These are phyloP conservation scores for Ceramica pisi DNA, from an alignment of 2,888 invertebrate species.

Conservation along the genomic window DNA sequence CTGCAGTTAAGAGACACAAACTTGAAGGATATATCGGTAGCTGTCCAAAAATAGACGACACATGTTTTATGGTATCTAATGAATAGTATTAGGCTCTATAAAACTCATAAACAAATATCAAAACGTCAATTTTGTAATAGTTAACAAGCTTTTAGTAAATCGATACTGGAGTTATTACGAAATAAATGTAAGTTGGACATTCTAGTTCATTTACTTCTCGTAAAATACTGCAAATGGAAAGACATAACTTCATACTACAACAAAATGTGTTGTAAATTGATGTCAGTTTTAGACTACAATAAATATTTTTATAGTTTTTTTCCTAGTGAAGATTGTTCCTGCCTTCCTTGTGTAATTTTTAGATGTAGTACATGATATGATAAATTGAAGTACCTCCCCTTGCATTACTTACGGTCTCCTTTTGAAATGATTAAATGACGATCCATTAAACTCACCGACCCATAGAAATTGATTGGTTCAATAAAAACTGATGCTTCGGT, in stretches of 20 bases:
- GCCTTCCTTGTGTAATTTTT: constrained; percentile 4
- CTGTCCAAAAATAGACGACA: too few relatives aligned
- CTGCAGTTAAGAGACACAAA: not conserved
- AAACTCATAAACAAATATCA: not conserved
- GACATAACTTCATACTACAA: constrained; percentile 27
- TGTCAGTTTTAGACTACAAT: constrained; percentile 5
- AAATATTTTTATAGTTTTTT: not conserved
- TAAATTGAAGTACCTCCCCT: constrained; percentile 30
- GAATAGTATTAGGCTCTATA: too few relatives aligned
- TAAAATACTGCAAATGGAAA: constrained; percentile 47
- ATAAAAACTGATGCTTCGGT: constrained; percentile 20
- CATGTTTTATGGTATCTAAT: too few relatives aligned
- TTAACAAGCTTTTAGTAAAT: constrained; percentile 18
- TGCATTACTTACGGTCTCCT: constrained; percentile 5
- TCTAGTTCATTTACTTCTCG: constrained; percentile 7
- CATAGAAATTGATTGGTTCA: constrained; percentile 36
- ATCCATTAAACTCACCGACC: constrained; percentile 5
- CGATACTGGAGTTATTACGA: constrained; percentile 4
- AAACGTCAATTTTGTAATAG: not conserved
- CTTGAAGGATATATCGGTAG: not conserved
- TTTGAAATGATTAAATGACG: constrained; percentile 28
- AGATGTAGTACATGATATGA: constrained; percentile 4
- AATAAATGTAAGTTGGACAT: not conserved
- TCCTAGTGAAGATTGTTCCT: not conserved
- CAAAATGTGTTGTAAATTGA: constrained; percentile 28